Evolutionary conservation across 2,113 vertebrate genomes (phyloP), one percentile per base, ranked within the genome.

Genomic region (Pomatorhinus ruficollis): DNA sequence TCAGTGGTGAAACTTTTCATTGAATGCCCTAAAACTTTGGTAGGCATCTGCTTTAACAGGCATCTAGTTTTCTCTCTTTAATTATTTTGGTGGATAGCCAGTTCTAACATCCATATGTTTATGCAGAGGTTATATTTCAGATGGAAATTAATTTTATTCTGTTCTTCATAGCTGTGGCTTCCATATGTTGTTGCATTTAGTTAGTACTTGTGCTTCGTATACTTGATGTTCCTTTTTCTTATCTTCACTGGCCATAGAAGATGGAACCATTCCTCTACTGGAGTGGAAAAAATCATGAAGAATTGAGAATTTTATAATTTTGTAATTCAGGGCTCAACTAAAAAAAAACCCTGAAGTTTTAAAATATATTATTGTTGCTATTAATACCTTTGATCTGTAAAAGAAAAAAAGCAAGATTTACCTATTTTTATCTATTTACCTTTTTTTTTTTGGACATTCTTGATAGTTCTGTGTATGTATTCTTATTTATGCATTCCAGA

Each of bases 41-140:
- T 60, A 87, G 65, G 65, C 84, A 79, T n/a, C 72, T 90, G 49
- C 61, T 82, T 87, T 75, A 60, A 65, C 77, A 93, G 31, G 40
- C 61, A 64, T 68, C 52, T 52, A n/a, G 39, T 93, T 93, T 94
- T 52, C 65, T 37, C 19, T 78, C 84, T 94, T 83, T 37, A 84
- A 53, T 79, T 79, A 65, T 91, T 90, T 76, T 95, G 85, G 75
- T 91, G 88, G 27, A 44, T 93, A 93, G 94, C 70, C 75, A 96
- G 44, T 93, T 97, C 65, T 89, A 40, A 72, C 42, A 85, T 72
- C 75, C 70, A 40, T 90, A 85, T 96, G 75, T 79, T 85, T 94
- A 72, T 75, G 65, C 40, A 85, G 49, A 91, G 74, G 70, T 93
- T 91, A n/a, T 89, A 87, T 76, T 87, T 79, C 74, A 95, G 57